A percentile compares a stretch with the other conserved stretches of the same genome.
phyloP scores from a whole-genome alignment of 2,113 vertebrate species.

The Pyrgilauda ruficollis region DNA sequence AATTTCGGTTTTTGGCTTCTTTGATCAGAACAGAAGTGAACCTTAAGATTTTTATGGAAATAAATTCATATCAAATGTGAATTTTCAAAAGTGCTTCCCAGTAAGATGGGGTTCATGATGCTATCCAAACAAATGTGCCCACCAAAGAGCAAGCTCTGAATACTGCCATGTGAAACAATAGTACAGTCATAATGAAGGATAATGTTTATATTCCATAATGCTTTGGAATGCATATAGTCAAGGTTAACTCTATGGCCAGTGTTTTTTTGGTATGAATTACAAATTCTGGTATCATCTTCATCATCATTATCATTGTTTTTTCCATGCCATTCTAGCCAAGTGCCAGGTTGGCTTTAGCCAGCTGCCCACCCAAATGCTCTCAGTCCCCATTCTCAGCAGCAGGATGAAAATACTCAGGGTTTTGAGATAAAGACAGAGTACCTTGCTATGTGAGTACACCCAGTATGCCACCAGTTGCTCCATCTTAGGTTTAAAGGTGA shows the following conservation, averaged over 20 bases:
- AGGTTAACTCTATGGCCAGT: not conserved
- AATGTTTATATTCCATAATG: not conserved
- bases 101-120: not conserved
- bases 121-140: not conserved
- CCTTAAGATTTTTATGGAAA: not conserved
- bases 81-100: not conserved
- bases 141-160: not conserved
- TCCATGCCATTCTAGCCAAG: not conserved
- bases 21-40: not conserved
- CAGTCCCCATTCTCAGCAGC: not conserved
- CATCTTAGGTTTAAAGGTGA: not conserved
- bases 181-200: not conserved
- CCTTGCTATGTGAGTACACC: not conserved
- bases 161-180: not conserved
- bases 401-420: not conserved
- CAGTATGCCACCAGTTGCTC: not conserved
- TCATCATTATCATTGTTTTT: rapidly evolving
- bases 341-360: not conserved
- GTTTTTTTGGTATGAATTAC: not conserved
- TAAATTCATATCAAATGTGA: not conserved
- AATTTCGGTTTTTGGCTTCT: not conserved
- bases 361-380: not conserved
- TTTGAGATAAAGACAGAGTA: not conserved
- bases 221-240: not conserved
- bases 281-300: not conserved